These are phyloP conservation scores for Griposia aprilina DNA, from an alignment of 2,888 invertebrate genomes.

Conservation along the genomic window DNA sequence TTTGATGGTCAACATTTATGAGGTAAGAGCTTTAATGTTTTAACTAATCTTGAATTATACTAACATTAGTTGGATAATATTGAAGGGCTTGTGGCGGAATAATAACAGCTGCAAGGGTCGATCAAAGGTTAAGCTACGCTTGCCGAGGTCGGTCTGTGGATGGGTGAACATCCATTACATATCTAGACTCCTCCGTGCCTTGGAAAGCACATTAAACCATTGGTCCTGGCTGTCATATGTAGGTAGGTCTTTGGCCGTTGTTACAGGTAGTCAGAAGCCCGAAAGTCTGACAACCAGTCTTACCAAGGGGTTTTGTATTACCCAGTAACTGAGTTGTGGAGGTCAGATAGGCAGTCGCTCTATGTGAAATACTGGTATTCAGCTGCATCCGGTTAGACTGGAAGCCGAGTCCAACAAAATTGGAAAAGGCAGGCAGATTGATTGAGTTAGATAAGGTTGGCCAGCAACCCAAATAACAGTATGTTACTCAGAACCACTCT, in stretches of 20 bases:
- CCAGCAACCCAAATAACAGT: background rate
- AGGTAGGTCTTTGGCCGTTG: background rate
- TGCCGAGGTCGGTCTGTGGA: background rate
- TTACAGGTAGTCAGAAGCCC: background rate
- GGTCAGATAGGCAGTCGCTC: background rate
- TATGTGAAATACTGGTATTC: background rate
- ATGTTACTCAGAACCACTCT: background rate
- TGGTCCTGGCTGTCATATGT: background rate
- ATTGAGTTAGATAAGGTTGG: background rate
- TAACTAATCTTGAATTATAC: background rate
- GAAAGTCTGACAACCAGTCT: background rate
- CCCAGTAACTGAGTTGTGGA: background rate
- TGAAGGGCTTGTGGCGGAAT: background rate
- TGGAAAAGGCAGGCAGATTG: background rate
- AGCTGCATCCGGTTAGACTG: background rate
- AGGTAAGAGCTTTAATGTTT: constrained; percentile 78
- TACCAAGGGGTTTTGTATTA: background rate
- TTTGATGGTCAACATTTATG: constrained; percentile 90
- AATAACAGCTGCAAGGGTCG: background rate
- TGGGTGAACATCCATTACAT: background rate
- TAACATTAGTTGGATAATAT: background rate
- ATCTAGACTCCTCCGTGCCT: background rate
- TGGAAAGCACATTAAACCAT: background rate
- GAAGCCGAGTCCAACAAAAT: background rate
- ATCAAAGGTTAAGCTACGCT: background rate